A percentile compares a stretch with the other conserved stretches of the same genome.
Conservation (phyloP, 2,113 vertebrate genomes). For the Sinocyclocheilus maitianheensis region DNA sequence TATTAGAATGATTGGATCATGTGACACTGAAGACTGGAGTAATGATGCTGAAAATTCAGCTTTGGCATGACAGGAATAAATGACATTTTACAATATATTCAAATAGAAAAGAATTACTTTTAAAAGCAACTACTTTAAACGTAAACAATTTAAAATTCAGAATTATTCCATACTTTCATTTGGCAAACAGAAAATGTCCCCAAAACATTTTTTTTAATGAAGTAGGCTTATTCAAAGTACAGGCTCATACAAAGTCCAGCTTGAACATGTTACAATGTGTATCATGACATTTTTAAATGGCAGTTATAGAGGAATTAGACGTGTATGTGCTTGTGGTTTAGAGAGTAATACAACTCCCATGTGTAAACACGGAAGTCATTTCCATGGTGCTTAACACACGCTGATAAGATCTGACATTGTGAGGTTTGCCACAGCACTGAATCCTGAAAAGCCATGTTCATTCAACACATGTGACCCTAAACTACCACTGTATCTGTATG, state of each 20-base stretch:
- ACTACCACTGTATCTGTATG: neutral
- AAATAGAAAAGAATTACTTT: no score
- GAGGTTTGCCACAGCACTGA: conserved; percentile 12
- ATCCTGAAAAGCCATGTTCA: conserved; percentile 14
- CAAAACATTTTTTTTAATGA: neutral
- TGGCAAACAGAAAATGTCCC: no score
- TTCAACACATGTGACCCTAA: neutral
- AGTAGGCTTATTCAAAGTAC: neutral
- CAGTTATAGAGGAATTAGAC: conserved; percentile 36
- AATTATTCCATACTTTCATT: no score
- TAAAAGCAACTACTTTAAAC: no score
- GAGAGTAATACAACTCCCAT: conserved; percentile 43
- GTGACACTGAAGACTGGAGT: no score
- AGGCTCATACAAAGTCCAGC: neutral
- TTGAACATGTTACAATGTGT: conserved; percentile 16
- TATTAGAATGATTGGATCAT: no score
- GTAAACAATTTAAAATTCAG: no score
- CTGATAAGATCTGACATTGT: conserved; percentile 48
- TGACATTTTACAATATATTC: no score
- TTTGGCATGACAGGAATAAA: no score
- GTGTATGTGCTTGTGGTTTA: conserved; percentile 52
- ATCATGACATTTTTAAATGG: conserved; percentile 45
- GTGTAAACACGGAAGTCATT: conserved; percentile 58
- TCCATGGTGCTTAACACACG: conserved; percentile 47
- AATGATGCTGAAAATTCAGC: no score